Evolutionary conservation across 1,140 invertebrate genomes (phyloP), one percentile per base, ranked within the genome.

Genomic region (Macrobrachium nipponense): DNA sequence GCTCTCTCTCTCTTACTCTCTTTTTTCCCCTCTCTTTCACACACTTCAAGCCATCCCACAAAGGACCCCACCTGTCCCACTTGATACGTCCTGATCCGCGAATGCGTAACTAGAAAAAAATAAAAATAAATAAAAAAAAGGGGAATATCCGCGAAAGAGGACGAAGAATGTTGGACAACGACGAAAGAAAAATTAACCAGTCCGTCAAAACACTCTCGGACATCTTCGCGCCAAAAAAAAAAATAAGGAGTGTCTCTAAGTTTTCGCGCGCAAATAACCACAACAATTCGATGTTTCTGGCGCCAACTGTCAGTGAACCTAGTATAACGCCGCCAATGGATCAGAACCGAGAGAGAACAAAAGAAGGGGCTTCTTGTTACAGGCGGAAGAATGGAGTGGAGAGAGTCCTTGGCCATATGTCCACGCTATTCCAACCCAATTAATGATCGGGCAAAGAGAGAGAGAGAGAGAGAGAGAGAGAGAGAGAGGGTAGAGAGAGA

Each of bases 371-470:
- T 68, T 82, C 80, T 82, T 82, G 80, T 82, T 82, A 82, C 80
- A 75, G 68, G 80, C 51, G 51, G 80, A 61, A 72, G 80, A 73
- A 75, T 82, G 70, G 80, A 75, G 80, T 75, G 62, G 8, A 44
- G 70, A 82, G 80, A 70, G 61, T 59, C 80, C 80, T 82, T 62
- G 80, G 80, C 80, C 80, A 82, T 82, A 82, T 82, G 80, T 82
- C 58, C 80, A 75, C 80, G 80, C 80, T 82, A 82, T 82, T 82
- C 80, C 80, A 75, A 82, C 51, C 80, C 80, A 82, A 82, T 82
- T 82, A 82, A 82, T 82, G 80, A 82, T 82, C 80, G 75, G 68
- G 18, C 51, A 7, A 59, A 75, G 80, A 61, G 60, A 82, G 75
- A 82, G 68, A 51, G 51, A 51, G 51, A 51, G 51, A 51, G 51